Evolutionary conservation across 2,888 invertebrate species (phyloP), one percentile per base, ranked within the genome.

Genomic region (Hirtodrosophila duncani): DNA sequence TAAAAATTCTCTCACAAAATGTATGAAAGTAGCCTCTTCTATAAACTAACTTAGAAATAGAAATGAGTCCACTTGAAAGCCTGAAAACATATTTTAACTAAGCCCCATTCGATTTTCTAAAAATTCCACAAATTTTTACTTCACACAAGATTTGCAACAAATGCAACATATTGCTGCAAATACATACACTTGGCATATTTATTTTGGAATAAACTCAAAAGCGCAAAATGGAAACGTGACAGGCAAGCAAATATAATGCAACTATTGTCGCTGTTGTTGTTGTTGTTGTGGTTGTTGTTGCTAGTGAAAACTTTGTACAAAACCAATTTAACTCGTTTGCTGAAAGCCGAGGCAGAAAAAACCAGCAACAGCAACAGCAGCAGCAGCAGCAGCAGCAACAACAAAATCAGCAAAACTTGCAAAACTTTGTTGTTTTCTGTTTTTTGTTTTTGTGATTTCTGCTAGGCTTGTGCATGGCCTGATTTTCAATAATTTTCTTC

Each of bases 401-500:
- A 16, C 16, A 3, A 24, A 24, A 24, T n/a, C n/a, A 24, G 16
- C n/a, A n/a, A 45, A 67, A 69, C 39, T 75, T 72, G 55, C 30
- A 42, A 42, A 46, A 55, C 55, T 60, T 57, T 59, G 72, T 31
- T 31, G 5, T 20, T 5, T 7, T 5, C 7, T 41, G 26, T 50
- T 65, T 58, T 21, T 44, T 53, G 42, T 53, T 67, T 65, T 67
- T n/a, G n/a, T n/a, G 67, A 80, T 72, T 80, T 46, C 49, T 51
- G 61, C 52, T 53, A 44, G n/a, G n/a, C 61, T 68, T 69, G 66
- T 68, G 57, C 74, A 61, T 61, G 62, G 50, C 62, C 80, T 68
- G 72, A 67, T 72, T 71, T 79, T 64, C 64, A 67, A 71, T 71
- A 79, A 71, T 71, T 75, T 71, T 75, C n/a, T n/a, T n/a, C n/a